Evolutionary conservation across 2,113 vertebrate genomes (phyloP), one percentile per base, ranked within the genome.

Genomic region (Craseonycteris thonglongyai): DNA sequence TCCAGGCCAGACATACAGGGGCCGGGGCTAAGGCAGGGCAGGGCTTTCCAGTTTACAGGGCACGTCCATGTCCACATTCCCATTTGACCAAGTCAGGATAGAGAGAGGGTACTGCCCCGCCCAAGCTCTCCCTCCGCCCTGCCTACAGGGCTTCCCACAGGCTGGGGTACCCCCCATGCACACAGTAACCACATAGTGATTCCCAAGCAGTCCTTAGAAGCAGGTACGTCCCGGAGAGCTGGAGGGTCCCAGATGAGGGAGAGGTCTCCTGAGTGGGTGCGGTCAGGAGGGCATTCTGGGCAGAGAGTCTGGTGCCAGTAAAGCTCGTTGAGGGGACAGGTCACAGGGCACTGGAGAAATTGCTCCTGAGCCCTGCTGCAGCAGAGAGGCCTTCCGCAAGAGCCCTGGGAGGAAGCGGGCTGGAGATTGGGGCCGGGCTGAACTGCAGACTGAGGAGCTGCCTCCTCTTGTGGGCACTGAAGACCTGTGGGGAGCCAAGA

Each of bases 11-110:
- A 71, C 42, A 35, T 22, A 69, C 47, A 88, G 42, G 38, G 22
- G 10, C n/a, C 42, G 18, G 18, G 47, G 38, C 33, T 69, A 38
- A 72, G 24, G 42, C 19, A 40, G 33, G 19, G 47, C 0, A 11
- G 75, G 15, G 2, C 14, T 90, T 71, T 10, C 33, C 1, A 30
- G 15, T 42, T 85, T 61, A 42, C 5, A 78, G 78, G 69, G n/a
- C 0, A 1, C 5, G 26, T 51, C 40, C 10, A 12, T 5, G 21
- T 47, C 18, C 38, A 12, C 40, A 22, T 54, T 15, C 26, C 88
- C 79, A 30, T 71, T 11, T 19, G 16, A 3, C 49, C 19, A 2
- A 66, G 74, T 68, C 61, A 66, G 78, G 49, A 74, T 28, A 21
- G 40, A 83, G 10, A 88, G 51, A 87, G 38, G 18, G 3, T 13